These are phyloP conservation scores for Bugula neritina DNA, from an alignment of 2,888 invertebrate genomes.

Conservation along the genomic window DNA sequence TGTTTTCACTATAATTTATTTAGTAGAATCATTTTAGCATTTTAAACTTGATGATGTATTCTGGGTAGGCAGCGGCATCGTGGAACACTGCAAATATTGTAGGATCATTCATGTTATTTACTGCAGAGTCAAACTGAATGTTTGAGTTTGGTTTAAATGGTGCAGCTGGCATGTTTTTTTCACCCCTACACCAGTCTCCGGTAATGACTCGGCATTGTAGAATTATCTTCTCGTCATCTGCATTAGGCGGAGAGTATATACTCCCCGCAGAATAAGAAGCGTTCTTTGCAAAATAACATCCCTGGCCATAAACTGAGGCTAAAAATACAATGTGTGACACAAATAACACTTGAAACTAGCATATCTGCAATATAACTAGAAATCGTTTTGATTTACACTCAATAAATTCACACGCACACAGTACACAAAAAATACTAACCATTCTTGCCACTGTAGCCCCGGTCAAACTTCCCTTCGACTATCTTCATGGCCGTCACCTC, in stretches of 20 bases:
- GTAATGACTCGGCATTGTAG: constrained; percentile 38
- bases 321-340: too few relatives aligned
- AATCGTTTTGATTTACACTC: too few relatives aligned
- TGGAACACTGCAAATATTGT: constrained; percentile 43
- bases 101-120: constrained; percentile 33
- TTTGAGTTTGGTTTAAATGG: constrained; percentile 32
- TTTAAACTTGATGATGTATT: constrained; percentile 40
- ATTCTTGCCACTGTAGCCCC: background rate
- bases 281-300: constrained; percentile 44
- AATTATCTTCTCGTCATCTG: constrained; percentile 34
- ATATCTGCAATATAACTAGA: too few relatives aligned
- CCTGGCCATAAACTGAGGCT: constrained; percentile 43
- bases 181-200: constrained; percentile 36
- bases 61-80: constrained; percentile 46
- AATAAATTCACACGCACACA: too few relatives aligned
- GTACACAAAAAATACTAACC: background rate
- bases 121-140: constrained; percentile 40
- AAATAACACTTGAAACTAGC: too few relatives aligned
- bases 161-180: constrained; percentile 34
- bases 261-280: constrained; percentile 36
- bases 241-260: constrained; percentile 34
- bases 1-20: too few relatives aligned
- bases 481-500: background rate
- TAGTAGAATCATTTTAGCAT: too few relatives aligned
- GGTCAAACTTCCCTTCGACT: background rate